Percentiles rank a stretch among this genome's conserved stretches.
These are phyloP conservation scores for Muntiacus reevesi DNA, from an alignment of 2,113 vertebrate species.

Conservation along the genomic window DNA sequence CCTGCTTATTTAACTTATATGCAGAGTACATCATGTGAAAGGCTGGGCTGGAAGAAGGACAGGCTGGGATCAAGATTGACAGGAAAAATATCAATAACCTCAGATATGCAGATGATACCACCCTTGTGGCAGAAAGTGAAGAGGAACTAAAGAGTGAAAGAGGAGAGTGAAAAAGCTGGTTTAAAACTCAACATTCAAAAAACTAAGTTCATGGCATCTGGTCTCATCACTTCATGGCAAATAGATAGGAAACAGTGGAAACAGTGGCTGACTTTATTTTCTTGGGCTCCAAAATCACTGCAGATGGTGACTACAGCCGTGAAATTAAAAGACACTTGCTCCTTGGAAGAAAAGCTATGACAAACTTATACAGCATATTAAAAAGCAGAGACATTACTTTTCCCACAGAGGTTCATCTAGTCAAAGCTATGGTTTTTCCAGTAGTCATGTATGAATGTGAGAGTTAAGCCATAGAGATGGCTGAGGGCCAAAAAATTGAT, in stretches of 20 bases:
- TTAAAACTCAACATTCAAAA: neutral
- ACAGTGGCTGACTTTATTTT: neutral
- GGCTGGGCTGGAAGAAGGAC: neutral
- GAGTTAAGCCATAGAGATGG: fast-evolving
- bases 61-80: neutral
- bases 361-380: neutral
- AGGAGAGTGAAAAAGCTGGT: neutral
- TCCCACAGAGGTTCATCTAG: neutral
- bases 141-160: neutral
- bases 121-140: neutral
- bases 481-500: neutral
- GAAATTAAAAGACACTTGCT: neutral
- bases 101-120: neutral
- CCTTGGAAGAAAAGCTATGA: neutral
- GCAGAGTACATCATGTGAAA: neutral
- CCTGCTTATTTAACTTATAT: neutral
- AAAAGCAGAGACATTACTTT: neutral
- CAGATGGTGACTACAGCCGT: neutral
- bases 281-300: neutral
- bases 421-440: neutral
- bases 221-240: neutral
- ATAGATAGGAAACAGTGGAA: neutral
- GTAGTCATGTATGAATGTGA: neutral
- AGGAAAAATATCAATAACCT: neutral
- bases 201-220: neutral